Evolutionary conservation across 2,113 vertebrate species (phyloP), one percentile per base, ranked within the genome.

Genomic region (Paramormyrops kingsleyae): DNA sequence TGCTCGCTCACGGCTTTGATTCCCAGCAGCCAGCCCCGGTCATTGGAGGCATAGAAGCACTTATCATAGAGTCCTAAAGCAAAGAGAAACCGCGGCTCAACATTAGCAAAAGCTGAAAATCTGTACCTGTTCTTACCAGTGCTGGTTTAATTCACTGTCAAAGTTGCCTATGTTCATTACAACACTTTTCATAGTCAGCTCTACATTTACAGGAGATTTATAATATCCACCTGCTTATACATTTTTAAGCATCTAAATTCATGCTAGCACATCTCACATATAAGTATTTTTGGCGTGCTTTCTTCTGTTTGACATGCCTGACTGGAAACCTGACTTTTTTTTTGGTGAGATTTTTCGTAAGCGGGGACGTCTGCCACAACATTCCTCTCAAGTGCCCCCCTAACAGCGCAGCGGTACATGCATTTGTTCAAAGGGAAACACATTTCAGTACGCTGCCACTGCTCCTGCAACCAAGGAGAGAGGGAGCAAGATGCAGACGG

Each of bases 1-100:
- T 98, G 96, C 93, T 99, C 98, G 89, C 97, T 97, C 93, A 98
- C 91, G 87, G 98, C 97, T 95, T 97, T 97, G 95, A 99, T 98
- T 89, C 99, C 99, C 93, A 99, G 95, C 92, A 98, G 95, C 99
- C 99, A 99, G 93, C 99, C 99, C 92, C 98, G 97, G 95, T 99
- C 98, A 90, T 97, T 97, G 70, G 98, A 98, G 93, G 97, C 97
- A 91, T 99, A 99, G 96, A 98, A 99, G 95, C 99, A 99, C 95
- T 99, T 99, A 97, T 99, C 99, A 92, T 99, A 99, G 21, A 99
- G 95, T 91, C 98, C 99, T 99, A 94, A 87, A 93, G 93, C 92
- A 93, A 93, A 95, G 94, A 96, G 1, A 92, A 93, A 74, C 91
- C 93, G 92, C 94, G 94, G 96, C 83, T 85, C 85, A 89, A 31